Evolutionary conservation across 2,888 invertebrate species (phyloP), one percentile per base, ranked within the genome.

Genomic region (Cryptus viduatorius): DNA sequence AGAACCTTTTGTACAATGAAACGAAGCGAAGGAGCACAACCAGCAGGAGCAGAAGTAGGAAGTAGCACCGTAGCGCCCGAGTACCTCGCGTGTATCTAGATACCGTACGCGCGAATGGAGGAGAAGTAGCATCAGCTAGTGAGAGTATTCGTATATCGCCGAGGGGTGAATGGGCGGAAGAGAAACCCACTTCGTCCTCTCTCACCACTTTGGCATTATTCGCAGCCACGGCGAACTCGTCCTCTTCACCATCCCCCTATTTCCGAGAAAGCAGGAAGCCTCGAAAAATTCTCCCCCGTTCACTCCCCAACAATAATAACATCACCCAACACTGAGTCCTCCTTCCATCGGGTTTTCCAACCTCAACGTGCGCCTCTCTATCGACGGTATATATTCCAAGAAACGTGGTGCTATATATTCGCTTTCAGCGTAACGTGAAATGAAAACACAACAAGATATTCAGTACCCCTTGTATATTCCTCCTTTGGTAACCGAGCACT

Each of bases 171-270:
- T 48, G 37, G 37, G 73, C 64, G 73, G 61, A 61, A 64, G 73
- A 75, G 61, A 75, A 75, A 75, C 73, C 73, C 61, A 64, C 73
- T 75, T 75, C 73, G 48, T 75, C 16, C 61, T 64, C 71, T 53
- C 61, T 31, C 48, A 12, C 61, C 73, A 46, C 61, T 75, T 64
- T 46, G 48, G 73, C 73, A 75, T 75, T 75, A 75, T 75, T 64
- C 73, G 48, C 61, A 48, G 61, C 61, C 73, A 64, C 46, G 61
- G 61, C 61, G 29, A 61, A 59, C 61, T 31, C 61, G n/a, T 64
- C 46, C 73, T 46, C 46, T 59, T 59, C 73, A 59, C n/a, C 61
- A 24, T 59, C 56, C 46, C 31, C 10, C n/a, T 46, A 73, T 61
- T 48, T 75, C 48, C 73, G 48, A 16, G 61, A 48, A 64, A 75